These are phyloP conservation scores for Sminthurinus aureus DNA, from an alignment of 2,888 invertebrate genomes.

Conservation along the genomic window DNA sequence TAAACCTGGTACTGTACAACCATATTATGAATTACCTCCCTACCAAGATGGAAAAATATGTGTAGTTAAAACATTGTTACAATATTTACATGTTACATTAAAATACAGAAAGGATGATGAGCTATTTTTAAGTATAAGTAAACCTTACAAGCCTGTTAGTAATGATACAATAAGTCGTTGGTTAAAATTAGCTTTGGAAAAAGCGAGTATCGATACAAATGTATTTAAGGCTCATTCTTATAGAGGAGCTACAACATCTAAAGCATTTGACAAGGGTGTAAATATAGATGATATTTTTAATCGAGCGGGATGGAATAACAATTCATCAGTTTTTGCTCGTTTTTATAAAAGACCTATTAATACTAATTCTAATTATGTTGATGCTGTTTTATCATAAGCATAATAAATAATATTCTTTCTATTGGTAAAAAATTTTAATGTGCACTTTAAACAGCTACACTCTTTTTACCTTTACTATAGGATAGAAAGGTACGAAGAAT, in stretches of 20 bases:
- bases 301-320: conserved; percentile 15
- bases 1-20: conserved; percentile 2
- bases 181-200: background rate
- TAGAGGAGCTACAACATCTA: conserved; percentile 20
- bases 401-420: background rate
- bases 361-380: background rate
- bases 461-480: background rate
- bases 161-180: conserved; percentile 22
- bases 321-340: conserved; percentile 3
- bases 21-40: conserved; percentile 26
- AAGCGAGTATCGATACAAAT: conserved; percentile 12
- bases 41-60: conserved; percentile 12
- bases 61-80: background rate
- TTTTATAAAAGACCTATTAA: conserved; percentile 20
- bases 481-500: background rate
- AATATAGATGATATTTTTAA: conserved; percentile 17
- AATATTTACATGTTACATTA: background rate
- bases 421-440: background rate
- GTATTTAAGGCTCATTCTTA: conserved; percentile 25
- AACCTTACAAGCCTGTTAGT: background rate
- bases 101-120: conserved; percentile 14
- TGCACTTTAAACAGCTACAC: conserved; percentile 12
- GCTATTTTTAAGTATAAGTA: conserved; percentile 18
- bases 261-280: conserved; percentile 4
- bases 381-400: background rate